Conservation (phyloP, 1,140 invertebrate genomes). For the Nebria ingens region DNA sequence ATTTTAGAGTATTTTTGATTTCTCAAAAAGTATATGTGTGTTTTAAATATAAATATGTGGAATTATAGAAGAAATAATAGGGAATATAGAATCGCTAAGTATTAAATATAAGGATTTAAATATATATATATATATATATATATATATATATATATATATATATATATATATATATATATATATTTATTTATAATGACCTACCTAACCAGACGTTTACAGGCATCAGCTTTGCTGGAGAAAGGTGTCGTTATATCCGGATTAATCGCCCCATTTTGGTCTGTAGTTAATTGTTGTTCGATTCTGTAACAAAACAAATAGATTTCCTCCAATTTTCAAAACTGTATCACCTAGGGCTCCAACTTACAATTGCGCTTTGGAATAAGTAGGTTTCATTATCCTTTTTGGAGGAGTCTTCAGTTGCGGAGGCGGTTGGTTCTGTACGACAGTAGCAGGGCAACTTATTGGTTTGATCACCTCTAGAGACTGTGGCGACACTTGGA, state of each 20-base stretch:
- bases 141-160: too few relatives aligned
- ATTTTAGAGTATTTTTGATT: too few relatives aligned
- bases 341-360: constrained; percentile 9
- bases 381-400: constrained; percentile 12
- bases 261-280: constrained; percentile 65
- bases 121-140: too few relatives aligned
- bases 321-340: not conserved
- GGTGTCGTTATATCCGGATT: constrained; percentile 68
- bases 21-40: too few relatives aligned
- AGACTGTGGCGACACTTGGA: constrained; percentile 8
- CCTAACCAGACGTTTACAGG: constrained; percentile 64
- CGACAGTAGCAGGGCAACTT: not conserved
- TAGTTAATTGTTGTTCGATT: constrained; percentile 64
- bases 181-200: too few relatives aligned
- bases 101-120: too few relatives aligned
- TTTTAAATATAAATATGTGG: too few relatives aligned
- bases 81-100: too few relatives aligned
- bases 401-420: not conserved
- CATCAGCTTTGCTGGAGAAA: constrained; percentile 62
- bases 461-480: not conserved
- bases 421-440: too few relatives aligned
- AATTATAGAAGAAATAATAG: too few relatives aligned
- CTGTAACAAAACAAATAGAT: constrained; percentile 28
- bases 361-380: constrained; percentile 21
- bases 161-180: too few relatives aligned